Percentiles rank a stretch among this genome's conserved stretches.
Conservation (phyloP, 2,888 invertebrate genomes). For the Ectemnius cavifrons region DNA sequence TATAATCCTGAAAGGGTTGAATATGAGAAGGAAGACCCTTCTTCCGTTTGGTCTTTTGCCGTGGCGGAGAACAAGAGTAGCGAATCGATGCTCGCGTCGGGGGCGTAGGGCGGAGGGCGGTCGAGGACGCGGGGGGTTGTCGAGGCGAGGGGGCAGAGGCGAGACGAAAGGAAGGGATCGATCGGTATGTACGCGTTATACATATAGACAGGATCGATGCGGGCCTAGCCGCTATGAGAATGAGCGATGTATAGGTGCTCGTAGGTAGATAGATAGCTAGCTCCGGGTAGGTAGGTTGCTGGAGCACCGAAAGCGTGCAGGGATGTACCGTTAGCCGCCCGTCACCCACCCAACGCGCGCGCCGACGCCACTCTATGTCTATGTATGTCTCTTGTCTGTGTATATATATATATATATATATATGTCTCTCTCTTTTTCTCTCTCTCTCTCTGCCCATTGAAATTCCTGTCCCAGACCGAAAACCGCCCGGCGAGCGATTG, state of each 20-base stretch:
- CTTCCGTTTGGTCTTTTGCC: conserved; percentile 40
- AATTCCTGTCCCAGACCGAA: conserved; percentile 53
- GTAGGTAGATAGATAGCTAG: conserved; percentile 47
- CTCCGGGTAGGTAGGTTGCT: conserved; percentile 57
- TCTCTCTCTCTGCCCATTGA: conserved; percentile 48
- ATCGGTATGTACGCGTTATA: conserved; percentile 61
- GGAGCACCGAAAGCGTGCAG: conserved; percentile 63
- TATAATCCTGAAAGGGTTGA: not conserved
- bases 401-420: no score
- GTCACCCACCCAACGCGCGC: conserved; percentile 43
- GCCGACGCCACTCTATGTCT: no score
- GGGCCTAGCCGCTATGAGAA: conserved; percentile 57
- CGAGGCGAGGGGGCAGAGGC: not conserved
- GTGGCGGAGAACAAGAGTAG: conserved; percentile 34
- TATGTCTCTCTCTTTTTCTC: no score
- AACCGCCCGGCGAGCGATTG: conserved; percentile 15
- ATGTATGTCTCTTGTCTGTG: no score
- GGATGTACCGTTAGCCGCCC: conserved; percentile 62
- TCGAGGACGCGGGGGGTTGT: conserved; percentile 11
- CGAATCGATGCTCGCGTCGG: not conserved
- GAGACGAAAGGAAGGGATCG: conserved; percentile 53
- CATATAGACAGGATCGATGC: conserved; percentile 63
- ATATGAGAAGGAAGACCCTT: conserved; percentile 22
- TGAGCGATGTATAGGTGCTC: conserved; percentile 57
- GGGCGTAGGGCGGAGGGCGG: not conserved